Evolutionary conservation across 2,113 vertebrate genomes (phyloP), one percentile per base, ranked within the genome.

Genomic region (Tachysurus fulvidraco): DNA sequence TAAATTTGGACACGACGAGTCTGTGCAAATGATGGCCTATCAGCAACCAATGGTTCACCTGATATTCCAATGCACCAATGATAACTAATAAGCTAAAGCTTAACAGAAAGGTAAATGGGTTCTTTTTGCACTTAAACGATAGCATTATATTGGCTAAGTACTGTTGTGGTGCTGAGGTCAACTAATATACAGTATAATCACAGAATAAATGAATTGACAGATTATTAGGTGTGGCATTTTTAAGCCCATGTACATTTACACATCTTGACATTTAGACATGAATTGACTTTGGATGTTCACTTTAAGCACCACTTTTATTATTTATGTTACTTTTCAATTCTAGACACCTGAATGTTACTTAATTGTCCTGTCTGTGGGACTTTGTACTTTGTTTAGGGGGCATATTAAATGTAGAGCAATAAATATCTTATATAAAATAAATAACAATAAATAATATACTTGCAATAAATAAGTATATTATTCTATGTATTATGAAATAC

Each of bases 1-100:
- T 96, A 74, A 97, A 97, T 71, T 93, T 97, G 96, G 96, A 98
- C 84, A 93, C 97, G 4, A 95, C 95, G 0, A 94, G 95, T 0
- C 92, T 97, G 7, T 98, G 97, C 94, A 96, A 96, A 92, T 98
- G 95, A 97, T 30, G 86, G 25, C 52, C 36, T 23, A 77, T 78
- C 44, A 67, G 12, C 46, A 36, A 78, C 30, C 30, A 10, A 36
- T 1, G 21, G 52, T 21, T 88, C 13, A 64, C 59, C 41, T 50
- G 77, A 36, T 6, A 59, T 59, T 59, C 77, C 54, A 55, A 55
- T n/a, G 25, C 44, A 65, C 11, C 60, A 46, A 16, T 57, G 30
- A 54, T 77, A 74, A 62, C 28, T 79, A 54, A n/a, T n/a, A 84
- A 44, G 54, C 69, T 76, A 52, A 54, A 62, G 80, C 52, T 78